phyloP scores from a whole-genome alignment of 1,140 invertebrate genomes.

The Pentalonia nigronervosa region DNA sequence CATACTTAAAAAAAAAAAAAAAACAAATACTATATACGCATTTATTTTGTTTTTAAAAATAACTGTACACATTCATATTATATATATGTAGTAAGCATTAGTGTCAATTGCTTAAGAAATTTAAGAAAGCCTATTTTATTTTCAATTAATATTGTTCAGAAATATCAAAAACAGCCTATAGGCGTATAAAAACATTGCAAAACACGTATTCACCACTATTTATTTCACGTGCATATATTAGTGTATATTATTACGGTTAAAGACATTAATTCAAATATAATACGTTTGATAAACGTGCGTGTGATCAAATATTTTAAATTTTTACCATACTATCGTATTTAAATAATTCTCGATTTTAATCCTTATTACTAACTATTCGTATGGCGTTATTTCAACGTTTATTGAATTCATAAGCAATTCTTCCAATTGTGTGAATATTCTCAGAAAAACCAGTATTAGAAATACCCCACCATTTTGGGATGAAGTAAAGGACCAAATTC shows the following conservation, averaged over 20 bases:
- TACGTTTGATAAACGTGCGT: background rate
- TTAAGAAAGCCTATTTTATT: too few relatives aligned
- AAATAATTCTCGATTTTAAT: background rate
- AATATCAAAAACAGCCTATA: background rate
- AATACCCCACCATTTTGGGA: background rate
- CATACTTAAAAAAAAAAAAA: too few relatives aligned
- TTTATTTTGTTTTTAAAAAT: too few relatives aligned
- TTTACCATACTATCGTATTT: background rate
- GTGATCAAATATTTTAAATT: background rate
- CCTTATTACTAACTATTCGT: background rate
- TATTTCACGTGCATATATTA: background rate
- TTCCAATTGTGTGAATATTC: background rate
- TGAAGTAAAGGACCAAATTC: background rate
- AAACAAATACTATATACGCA: too few relatives aligned
- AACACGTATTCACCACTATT: background rate
- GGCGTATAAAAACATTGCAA: background rate
- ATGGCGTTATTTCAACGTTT: background rate
- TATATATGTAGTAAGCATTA: too few relatives aligned
- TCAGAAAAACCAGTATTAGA: constrained; percentile 5
- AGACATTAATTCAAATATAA: background rate
- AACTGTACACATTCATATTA: too few relatives aligned
- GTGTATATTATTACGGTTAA: background rate
- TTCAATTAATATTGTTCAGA: background rate
- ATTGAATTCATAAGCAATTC: constrained; percentile 31
- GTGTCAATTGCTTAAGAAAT: too few relatives aligned